These are phyloP conservation scores for Amaurobius ferox DNA, from an alignment of 2,888 invertebrate genomes.

Conservation along the genomic window DNA sequence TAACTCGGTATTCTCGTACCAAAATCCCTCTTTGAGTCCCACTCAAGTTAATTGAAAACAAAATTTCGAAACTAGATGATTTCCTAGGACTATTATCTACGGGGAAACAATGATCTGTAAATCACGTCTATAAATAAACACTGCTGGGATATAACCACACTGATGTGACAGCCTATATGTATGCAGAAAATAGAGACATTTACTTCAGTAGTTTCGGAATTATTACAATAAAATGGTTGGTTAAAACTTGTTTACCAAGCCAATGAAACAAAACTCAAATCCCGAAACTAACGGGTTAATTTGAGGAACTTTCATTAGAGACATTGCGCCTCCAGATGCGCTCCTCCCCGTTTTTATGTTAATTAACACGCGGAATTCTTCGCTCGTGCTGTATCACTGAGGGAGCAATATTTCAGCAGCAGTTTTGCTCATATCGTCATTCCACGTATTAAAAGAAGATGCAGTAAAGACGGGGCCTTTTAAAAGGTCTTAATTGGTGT, in stretches of 20 bases:
- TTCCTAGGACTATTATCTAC: too few relatives aligned
- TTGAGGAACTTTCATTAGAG: not conserved
- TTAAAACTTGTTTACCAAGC: not conserved
- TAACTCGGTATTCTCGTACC: too few relatives aligned
- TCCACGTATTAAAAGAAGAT: not conserved
- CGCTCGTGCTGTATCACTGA: not conserved
- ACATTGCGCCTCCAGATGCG: not conserved
- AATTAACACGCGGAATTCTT: not conserved
- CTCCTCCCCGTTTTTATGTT: not conserved
- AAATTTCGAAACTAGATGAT: too few relatives aligned
- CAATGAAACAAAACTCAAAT: not conserved
- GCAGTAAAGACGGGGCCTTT: not conserved
- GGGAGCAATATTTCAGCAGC: not conserved
- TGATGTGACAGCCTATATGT: too few relatives aligned
- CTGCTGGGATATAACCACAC: too few relatives aligned
- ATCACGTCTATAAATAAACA: too few relatives aligned
- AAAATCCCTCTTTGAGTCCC: too few relatives aligned
- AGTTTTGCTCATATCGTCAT: not conserved
- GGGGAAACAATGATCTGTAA: too few relatives aligned
- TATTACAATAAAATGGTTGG: too few relatives aligned
- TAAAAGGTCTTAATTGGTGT: slow-evolving; percentile 12
- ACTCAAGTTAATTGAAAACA: too few relatives aligned
- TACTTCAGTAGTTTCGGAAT: too few relatives aligned
- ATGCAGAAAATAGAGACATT: too few relatives aligned
- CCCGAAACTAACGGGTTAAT: not conserved